Conservation (phyloP, 2,888 invertebrate genomes). For the Phaonia tiefii region DNA sequence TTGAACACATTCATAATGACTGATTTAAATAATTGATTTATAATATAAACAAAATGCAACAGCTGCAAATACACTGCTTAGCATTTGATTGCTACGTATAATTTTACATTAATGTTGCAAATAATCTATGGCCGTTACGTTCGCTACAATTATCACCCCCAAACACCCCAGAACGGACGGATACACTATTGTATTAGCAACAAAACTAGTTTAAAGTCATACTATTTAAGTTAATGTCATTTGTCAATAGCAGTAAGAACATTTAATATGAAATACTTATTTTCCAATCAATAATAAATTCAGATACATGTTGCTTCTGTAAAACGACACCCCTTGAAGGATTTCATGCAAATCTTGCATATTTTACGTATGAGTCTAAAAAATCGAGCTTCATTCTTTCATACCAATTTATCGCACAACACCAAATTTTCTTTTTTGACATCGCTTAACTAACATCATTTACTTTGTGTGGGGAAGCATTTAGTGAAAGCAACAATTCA, state of each 20-base stretch:
- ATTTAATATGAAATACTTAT: constrained; percentile 4
- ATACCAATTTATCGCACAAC: no score
- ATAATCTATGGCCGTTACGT: neutral
- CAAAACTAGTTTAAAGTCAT: constrained; percentile 10
- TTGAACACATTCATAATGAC: neutral
- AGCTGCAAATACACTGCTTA: neutral
- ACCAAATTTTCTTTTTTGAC: no score
- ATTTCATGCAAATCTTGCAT: no score
- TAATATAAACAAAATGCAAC: neutral
- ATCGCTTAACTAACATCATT: no score
- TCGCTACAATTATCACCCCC: constrained; percentile 3
- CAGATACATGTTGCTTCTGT: no score
- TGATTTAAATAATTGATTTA: neutral
- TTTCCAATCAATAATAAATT: no score
- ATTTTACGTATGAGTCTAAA: no score
- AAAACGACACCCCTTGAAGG: no score
- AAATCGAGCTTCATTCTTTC: no score
- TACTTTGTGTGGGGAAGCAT: no score
- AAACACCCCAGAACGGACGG: neutral
- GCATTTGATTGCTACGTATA: neutral
- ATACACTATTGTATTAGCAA: constrained; percentile 16
- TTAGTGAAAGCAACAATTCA: no score
- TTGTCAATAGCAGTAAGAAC: neutral
- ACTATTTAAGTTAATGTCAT: neutral
- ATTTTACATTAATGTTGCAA: constrained; percentile 14